Percentiles rank a stretch among this genome's conserved stretches.
Conservation (phyloP, 2,888 invertebrate genomes). For the Nycteola revayana region DNA sequence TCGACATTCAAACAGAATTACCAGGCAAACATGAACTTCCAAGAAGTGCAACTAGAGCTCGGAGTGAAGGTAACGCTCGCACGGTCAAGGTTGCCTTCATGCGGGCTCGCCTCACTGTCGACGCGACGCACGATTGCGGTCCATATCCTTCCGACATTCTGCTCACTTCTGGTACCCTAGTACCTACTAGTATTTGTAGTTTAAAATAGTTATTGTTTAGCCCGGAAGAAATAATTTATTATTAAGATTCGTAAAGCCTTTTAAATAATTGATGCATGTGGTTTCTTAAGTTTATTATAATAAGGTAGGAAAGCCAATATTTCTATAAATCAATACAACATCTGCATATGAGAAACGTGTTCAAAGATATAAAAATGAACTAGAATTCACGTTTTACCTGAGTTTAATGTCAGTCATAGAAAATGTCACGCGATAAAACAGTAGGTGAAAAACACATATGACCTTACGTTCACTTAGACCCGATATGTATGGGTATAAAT, state of each 20-base stretch:
- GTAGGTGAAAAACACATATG: slow-evolving; percentile 31
- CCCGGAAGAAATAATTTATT: too few relatives aligned
- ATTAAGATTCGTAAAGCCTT: too few relatives aligned
- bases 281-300: too few relatives aligned
- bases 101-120: slow-evolving; percentile 19
- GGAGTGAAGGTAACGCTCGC: slow-evolving; percentile 39
- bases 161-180: slow-evolving; percentile 22
- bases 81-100: slow-evolving; percentile 49
- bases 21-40: slow-evolving; percentile 41
- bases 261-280: too few relatives aligned
- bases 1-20: slow-evolving; percentile 35
- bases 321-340: too few relatives aligned
- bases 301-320: too few relatives aligned
- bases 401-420: slow-evolving; percentile 15
- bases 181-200: too few relatives aligned
- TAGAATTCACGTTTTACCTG: slow-evolving; percentile 24
- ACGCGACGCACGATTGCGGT: slow-evolving; percentile 10
- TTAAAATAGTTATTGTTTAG: too few relatives aligned
- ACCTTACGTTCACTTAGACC: slow-evolving; percentile 51
- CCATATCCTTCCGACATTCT: slow-evolving; percentile 26
- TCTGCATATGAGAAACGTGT: slow-evolving; percentile 14
- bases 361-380: slow-evolving; percentile 13
- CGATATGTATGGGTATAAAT: slow-evolving; percentile 14
- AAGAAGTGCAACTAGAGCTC: slow-evolving; percentile 37
- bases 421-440: slow-evolving; percentile 22